Evolutionary conservation across 1,140 invertebrate genomes (phyloP).

Genomic region (Ericerus pela): DNA sequence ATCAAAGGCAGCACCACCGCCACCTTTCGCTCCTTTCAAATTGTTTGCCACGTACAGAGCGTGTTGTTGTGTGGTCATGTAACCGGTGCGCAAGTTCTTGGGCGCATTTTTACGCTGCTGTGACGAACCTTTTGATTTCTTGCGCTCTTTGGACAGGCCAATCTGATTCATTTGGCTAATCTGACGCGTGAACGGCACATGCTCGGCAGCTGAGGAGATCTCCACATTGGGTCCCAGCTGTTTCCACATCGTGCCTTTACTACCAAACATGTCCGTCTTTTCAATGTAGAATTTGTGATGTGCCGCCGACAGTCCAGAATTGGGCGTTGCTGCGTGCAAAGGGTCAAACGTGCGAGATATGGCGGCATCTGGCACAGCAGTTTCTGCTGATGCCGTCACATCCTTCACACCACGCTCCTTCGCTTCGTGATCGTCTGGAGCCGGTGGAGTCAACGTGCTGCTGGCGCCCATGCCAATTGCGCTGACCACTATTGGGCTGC

Average conservation of each 20-base stretch:
- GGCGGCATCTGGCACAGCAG: neutral
- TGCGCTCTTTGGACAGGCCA: neutral
- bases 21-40: neutral
- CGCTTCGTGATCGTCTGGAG: neutral
- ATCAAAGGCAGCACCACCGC: neutral
- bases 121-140: too few species aligned
- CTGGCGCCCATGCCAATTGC: neutral
- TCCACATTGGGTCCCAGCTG: constrained; percentile 18
- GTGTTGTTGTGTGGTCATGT: neutral
- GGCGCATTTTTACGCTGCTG: neutral
- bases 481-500: too few species aligned
- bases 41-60: neutral
- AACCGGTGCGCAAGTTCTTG: neutral
- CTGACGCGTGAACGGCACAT: neutral
- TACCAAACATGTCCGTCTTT: constrained; percentile 15
- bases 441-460: neutral
- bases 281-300: neutral
- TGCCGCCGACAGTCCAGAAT: neutral
- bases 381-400: neutral
- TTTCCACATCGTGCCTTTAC: constrained; percentile 20
- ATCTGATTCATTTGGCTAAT: neutral
- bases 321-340: too few species aligned
- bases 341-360: neutral
- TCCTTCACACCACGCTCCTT: neutral
- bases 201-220: constrained; percentile 14